A percentile compares a stretch with the other conserved stretches of the same genome.
Conservation (phyloP, 2,113 vertebrate genomes). For the Leucosticte australis region DNA sequence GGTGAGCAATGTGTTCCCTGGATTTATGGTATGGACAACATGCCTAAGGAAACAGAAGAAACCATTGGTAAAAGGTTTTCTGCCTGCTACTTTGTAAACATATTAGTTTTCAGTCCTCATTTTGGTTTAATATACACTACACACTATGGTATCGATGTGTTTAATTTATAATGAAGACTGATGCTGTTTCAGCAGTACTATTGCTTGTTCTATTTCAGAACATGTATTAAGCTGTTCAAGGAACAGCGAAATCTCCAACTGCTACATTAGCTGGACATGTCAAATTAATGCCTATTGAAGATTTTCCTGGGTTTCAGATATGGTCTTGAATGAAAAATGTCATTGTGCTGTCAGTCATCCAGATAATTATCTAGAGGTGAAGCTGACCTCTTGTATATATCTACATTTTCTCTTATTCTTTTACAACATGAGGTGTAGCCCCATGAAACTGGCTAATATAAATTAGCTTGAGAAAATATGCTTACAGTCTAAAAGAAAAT, state of each 20-base stretch:
- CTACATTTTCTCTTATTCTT: not conserved
- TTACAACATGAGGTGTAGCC: not conserved
- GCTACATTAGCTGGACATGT: not conserved
- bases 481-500: not conserved
- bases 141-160: not conserved
- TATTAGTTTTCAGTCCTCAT: not conserved
- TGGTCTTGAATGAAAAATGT: constrained; percentile 4
- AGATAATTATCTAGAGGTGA: not conserved
- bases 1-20: not conserved
- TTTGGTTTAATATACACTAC: not conserved
- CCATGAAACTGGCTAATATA: not conserved
- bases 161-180: constrained; percentile 44
- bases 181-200: constrained; percentile 18
- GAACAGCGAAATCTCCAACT: not conserved
- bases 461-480: not conserved
- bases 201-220: constrained; percentile 16
- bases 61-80: not conserved
- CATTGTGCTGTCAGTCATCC: not conserved
- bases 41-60: not conserved
- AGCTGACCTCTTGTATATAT: not conserved
- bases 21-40: not conserved
- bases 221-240: not conserved
- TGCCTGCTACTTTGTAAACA: not conserved
- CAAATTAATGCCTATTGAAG: not conserved
- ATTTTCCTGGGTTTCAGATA: not conserved